Conservation (phyloP, 2,797 vertebrate species). For the Pteropus rufus region DNA sequence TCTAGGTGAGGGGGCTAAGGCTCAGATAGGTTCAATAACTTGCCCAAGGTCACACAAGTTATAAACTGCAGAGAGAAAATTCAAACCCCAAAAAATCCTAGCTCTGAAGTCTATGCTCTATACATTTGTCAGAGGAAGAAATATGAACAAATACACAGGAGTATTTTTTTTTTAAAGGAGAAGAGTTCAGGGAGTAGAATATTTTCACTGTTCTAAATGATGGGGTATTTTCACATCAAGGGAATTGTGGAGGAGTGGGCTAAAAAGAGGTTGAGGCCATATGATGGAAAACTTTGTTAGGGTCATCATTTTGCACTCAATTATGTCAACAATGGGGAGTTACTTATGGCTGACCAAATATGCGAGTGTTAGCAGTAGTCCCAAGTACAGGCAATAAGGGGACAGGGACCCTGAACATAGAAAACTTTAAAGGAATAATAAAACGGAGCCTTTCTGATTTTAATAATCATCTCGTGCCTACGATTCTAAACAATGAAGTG, state of each 20-base stretch:
- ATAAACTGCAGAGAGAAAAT: neutral
- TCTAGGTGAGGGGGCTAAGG: neutral
- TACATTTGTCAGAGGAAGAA: neutral
- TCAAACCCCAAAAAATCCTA: neutral
- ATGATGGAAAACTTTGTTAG: neutral
- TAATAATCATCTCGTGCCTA: neutral
- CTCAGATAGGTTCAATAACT: neutral
- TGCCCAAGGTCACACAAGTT: neutral
- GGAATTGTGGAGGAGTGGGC: neutral
- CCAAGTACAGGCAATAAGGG: neutral
- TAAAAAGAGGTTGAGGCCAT: neutral
- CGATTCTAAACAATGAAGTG: constrained; percentile 26
- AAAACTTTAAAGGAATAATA: constrained; percentile 10
- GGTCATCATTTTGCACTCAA: neutral
- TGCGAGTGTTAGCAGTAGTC: neutral
- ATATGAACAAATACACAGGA: neutral
- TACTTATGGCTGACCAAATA: neutral
- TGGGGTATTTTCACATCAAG: neutral
- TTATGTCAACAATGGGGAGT: neutral
- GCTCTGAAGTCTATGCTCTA: neutral
- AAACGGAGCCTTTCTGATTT: neutral
- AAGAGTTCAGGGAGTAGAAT: neutral
- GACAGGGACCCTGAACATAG: neutral
- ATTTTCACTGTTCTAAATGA: neutral
- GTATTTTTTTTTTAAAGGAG: neutral